Evolutionary conservation across 1,140 invertebrate species (phyloP).

Genomic region (Papilio dardanus): DNA sequence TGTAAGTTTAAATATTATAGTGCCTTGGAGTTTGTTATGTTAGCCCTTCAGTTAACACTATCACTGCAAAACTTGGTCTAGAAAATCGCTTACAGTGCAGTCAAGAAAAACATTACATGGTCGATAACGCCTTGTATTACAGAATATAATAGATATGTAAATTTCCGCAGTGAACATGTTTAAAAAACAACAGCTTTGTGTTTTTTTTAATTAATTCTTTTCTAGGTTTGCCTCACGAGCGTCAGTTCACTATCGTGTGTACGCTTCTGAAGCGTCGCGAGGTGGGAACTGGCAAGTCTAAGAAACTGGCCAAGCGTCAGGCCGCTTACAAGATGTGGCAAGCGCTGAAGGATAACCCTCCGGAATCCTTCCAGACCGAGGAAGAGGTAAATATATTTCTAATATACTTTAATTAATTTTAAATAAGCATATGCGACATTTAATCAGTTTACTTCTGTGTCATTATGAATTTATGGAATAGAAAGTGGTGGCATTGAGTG

Average conservation of each 20-base stretch:
- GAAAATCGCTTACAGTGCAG: no score
- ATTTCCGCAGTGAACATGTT: no score
- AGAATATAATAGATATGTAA: no score
- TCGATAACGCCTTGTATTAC: no score
- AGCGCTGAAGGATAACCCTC: conserved; percentile 88
- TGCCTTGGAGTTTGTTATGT: no score
- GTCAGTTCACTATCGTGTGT: conserved; percentile 96
- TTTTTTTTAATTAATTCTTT: conserved; percentile 13
- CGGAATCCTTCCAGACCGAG: conserved; percentile 84
- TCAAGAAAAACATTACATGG: no score
- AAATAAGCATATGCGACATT: not conserved
- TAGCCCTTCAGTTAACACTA: no score
- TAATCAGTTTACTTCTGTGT: no score
- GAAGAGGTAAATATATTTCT: conserved; percentile 79
- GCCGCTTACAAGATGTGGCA: conserved; percentile 97
- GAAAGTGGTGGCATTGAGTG: not conserved
- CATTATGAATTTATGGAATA: no score
- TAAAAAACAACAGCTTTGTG: no score
- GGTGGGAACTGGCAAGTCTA: conserved; percentile 95
- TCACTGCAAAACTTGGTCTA: no score
- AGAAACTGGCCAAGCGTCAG: conserved; percentile 96
- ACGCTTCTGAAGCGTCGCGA: conserved; percentile 92
- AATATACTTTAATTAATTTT: not conserved
- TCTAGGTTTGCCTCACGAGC: conserved; percentile 94
- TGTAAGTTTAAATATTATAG: no score